A percentile compares a stretch with the other conserved stretches of the same genome.
Evolutionary conservation across 2,797 vertebrate species (phyloP).

Genomic region (Ibycter americanus): DNA sequence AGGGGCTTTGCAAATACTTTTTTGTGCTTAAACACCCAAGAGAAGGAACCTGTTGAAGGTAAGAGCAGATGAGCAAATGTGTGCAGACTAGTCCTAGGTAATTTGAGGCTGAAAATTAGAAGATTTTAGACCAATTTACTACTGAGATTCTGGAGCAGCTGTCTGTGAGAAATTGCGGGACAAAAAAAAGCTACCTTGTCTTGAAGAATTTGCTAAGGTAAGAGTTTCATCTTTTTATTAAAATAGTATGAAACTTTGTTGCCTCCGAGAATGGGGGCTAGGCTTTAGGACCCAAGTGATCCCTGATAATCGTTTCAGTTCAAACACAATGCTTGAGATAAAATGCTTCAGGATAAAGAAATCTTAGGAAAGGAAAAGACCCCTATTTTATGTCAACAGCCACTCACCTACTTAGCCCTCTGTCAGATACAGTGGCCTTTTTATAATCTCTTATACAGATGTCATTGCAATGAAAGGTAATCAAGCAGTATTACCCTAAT

Average conservation of each 20-base stretch:
- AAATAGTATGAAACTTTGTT: background rate
- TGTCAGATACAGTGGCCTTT: background rate
- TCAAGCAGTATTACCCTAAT: background rate
- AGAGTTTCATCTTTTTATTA: background rate
- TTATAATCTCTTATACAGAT: background rate
- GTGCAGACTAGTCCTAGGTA: background rate
- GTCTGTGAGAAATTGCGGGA: background rate
- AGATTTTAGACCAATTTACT: background rate
- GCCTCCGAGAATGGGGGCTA: background rate
- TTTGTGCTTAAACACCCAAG: background rate
- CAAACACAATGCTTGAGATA: background rate
- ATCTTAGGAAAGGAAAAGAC: background rate
- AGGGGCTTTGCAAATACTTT: background rate
- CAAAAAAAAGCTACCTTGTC: background rate
- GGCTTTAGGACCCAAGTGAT: background rate
- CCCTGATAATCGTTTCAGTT: background rate
- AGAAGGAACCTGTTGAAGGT: background rate
- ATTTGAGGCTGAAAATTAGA: background rate
- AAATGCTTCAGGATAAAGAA: background rate
- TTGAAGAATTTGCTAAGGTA: background rate
- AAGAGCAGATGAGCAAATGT: background rate
- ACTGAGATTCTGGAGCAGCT: background rate
- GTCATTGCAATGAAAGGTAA: background rate
- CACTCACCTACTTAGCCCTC: background rate
- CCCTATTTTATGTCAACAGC: background rate